These are phyloP conservation scores for Microctenopoma steveboyesi DNA, from an alignment of 2,797 vertebrate genomes.

Conservation along the genomic window DNA sequence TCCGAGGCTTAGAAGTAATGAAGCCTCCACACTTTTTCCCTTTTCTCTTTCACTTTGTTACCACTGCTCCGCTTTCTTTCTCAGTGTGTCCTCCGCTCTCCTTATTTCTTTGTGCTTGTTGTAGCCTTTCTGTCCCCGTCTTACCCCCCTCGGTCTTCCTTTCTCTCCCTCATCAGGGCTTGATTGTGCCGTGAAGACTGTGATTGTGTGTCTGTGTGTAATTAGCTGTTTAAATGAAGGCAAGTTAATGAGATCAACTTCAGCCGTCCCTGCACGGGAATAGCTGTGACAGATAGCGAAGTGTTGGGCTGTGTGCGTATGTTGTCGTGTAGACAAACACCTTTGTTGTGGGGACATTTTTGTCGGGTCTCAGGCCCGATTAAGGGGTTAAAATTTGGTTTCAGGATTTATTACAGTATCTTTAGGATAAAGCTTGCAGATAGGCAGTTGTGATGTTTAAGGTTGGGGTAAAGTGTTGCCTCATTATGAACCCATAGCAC, in stretches of 20 bases:
- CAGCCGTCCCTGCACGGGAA: constrained; percentile 56
- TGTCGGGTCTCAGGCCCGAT: too few relatives aligned
- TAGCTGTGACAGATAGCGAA: constrained; percentile 48
- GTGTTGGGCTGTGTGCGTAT: not conserved
- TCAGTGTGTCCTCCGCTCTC: not conserved
- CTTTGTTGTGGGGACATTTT: not conserved
- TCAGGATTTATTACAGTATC: too few relatives aligned
- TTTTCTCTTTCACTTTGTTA: constrained; percentile 30
- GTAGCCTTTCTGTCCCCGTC: constrained; percentile 27
- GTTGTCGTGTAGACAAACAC: not conserved
- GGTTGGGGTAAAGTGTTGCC: not conserved
- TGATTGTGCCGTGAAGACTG: constrained; percentile 60
- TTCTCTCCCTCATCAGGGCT: constrained; percentile 39
- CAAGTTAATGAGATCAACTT: constrained; percentile 80
- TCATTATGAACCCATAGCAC: too few relatives aligned
- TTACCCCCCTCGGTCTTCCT: constrained; percentile 32
- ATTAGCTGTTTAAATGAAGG: constrained; percentile 78
- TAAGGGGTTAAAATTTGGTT: too few relatives aligned
- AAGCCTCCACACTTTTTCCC: constrained; percentile 20
- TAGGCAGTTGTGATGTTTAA: not conserved
- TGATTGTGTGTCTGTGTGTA: constrained; percentile 66
- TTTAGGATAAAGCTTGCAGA: not conserved
- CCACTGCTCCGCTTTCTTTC: constrained; percentile 13
- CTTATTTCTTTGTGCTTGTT: constrained; percentile 23
- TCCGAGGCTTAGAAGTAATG: constrained; percentile 40